Base-by-base conservation (phyloP, 2,888 invertebrate genomes). In the Platypus cylindrus region DNA sequence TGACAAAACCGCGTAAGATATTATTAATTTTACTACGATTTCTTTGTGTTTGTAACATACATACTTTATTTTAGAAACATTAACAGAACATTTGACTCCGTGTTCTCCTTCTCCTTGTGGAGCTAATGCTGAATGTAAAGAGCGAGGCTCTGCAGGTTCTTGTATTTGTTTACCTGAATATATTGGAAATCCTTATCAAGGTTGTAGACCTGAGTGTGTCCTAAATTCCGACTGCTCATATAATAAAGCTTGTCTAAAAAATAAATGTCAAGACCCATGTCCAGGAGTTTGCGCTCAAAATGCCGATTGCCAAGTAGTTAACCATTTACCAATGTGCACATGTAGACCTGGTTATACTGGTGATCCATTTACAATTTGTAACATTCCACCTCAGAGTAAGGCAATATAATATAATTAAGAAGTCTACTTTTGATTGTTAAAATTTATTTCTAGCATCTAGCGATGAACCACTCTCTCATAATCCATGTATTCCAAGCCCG, bases 41-140 rank as follows among this genome's bases (percentile, higher is more conserved):
- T 20, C 9, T 5, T 7, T 20, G 20, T 20, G 9, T 20, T 20
- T 20, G 9, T n/a, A 20, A 20, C 5, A 20, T 20, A 7, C 20
- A 7, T 20, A 9, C 9, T 20, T 5, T 38, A 58, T 67, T 52
- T 71, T 72, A 35, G 73, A 72, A 27, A 75, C 75, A 2, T 73
- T 65, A 49, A 71, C 70, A 54, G 66, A 68, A 46, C 69, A 70
- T 9, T 16, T 49, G 29, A 43, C 46, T 30, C 80, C 79, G 1
- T 83, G 83, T 49, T 63, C 70, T 45, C 80, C 81, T 14, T 75
- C 75, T 40, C 83, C 84, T 11, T 89, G 89, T 56, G 86, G 85
- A 28, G 62, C 75, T 20, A 83, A 82, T 56, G 77, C 86, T 17
- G 65, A 69, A 45, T 87, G 86, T 53, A 69, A 66, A 50, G 73